These are phyloP conservation scores for Podarcis cretensis DNA, from an alignment of 2,113 vertebrate genomes.

Conservation along the genomic window DNA sequence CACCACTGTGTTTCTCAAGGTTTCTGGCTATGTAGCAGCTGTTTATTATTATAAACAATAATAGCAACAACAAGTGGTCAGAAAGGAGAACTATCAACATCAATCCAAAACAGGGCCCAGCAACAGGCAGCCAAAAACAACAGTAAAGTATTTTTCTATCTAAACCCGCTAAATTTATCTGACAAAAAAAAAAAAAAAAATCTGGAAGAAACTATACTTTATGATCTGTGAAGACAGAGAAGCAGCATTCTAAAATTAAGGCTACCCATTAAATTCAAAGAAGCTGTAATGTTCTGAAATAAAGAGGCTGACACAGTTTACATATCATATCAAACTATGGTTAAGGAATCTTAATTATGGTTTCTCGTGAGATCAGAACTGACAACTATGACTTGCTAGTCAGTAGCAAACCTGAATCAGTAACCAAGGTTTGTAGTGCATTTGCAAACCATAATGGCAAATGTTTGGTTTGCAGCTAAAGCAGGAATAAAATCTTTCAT, in stretches of 20 bases:
- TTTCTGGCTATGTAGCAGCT: not conserved
- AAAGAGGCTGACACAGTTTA: not conserved
- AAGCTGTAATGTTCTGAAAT: not conserved
- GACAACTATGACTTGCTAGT: not conserved
- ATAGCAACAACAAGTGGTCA: not conserved
- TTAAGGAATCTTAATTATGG: not conserved
- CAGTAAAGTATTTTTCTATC: not conserved
- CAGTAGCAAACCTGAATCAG: not conserved
- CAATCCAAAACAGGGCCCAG: not conserved
- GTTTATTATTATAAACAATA: slow-evolving; percentile 4
- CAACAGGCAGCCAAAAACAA: not conserved
- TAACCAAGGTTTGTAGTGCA: not conserved
- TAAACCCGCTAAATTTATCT: not conserved
- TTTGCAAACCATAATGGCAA: not conserved
- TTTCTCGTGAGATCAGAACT: not conserved
- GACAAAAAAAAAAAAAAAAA: not conserved
- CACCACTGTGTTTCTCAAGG: not conserved
- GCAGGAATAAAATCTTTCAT: not conserved
- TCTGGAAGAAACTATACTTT: not conserved
- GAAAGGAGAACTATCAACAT: not conserved
- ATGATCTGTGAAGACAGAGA: too few species aligned
- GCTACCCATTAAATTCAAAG: not conserved
- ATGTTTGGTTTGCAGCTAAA: not conserved
- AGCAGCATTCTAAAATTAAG: not conserved
- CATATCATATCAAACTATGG: not conserved